These are phyloP conservation scores for Ochotona curzoniae DNA, from an alignment of 2,113 vertebrate species.

Conservation along the genomic window DNA sequence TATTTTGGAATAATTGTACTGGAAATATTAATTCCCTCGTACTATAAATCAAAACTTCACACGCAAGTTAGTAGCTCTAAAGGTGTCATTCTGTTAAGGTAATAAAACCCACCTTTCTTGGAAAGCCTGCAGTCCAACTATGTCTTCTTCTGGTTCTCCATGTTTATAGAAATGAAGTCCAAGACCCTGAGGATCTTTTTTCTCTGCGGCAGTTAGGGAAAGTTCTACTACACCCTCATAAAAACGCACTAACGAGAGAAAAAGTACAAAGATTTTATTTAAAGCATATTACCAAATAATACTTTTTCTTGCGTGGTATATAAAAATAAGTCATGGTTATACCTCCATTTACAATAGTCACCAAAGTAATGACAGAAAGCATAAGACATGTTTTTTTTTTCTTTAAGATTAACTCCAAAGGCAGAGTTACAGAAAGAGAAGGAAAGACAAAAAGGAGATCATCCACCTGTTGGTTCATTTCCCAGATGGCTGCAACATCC, in stretches of 20 bases:
- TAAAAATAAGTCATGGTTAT: neutral
- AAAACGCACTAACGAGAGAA: slow-evolving; percentile 91
- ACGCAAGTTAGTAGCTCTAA: slow-evolving; percentile 15
- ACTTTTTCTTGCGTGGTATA: neutral
- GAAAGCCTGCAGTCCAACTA: slow-evolving; percentile 94
- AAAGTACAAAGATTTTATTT: neutral
- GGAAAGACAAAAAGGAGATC: too few species aligned
- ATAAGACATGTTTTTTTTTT: neutral
- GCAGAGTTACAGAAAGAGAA: too few species aligned
- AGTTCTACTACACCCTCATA: slow-evolving; percentile 98
- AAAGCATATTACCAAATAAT: neutral
- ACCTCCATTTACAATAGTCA: neutral
- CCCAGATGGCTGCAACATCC: too few species aligned
- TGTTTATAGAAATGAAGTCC: slow-evolving; percentile 99
- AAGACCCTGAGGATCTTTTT: slow-evolving; percentile 96
- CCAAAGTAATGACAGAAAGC: neutral
- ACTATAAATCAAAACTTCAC: neutral
- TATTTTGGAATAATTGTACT: neutral
- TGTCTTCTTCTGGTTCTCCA: slow-evolving; percentile 97
- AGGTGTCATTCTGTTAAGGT: neutral
- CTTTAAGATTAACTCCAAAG: too few species aligned
- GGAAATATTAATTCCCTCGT: slow-evolving; percentile 9
- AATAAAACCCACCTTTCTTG: slow-evolving; percentile 91
- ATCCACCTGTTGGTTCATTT: too few species aligned
- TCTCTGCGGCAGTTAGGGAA: slow-evolving; percentile 95